Evolutionary conservation across 2,797 vertebrate genomes (phyloP), one percentile per base, ranked within the genome.

Genomic region (Sarcoramphus papa): DNA sequence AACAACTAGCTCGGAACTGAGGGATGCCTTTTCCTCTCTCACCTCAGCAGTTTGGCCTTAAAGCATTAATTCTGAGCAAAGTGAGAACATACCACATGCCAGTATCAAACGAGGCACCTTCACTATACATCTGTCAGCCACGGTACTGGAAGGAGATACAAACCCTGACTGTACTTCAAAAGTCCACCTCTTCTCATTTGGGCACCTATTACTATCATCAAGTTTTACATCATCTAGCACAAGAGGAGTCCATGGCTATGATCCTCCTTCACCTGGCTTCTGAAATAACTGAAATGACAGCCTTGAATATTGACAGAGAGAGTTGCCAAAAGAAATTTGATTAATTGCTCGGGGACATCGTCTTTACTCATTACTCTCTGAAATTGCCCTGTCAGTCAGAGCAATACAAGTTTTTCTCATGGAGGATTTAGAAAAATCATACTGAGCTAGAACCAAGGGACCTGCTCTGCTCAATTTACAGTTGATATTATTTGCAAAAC

Each of bases 361-460:
- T 92, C 78, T 96, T 94, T 90, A 95, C 48, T 80, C 64, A 75
- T 92, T 85, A 95, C 56, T 92, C 0, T 33, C 72, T 50, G 37
- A 96, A 94, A 95, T 68, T 88, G 68, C 80, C 54, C 76, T 86
- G 86, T 95, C 91, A 97, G 59, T 96, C 92, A 96, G 30, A 90
- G 56, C 50, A 91, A 59, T 21, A 53, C 15, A 81, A 45, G 33
- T 35, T 91, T 90, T 94, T 91, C 0, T 0, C 15, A 43, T 30
- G 40, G 15, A 91, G 25, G 27, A 70, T 69, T 90, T 74, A 54
- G 25, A 90, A 94, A 85, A 95, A 88, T 40, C 67, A 87, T 41
- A 72, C 72, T 65, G n/a, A 90, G 37, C 41, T 93, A 68, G 78
- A 96, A 93, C n/a, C 48, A 75, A 92, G 68, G 21, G 56, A 76